Evolutionary conservation across 2,797 vertebrate genomes (phyloP), one percentile per base, ranked within the genome.

Genomic region (Acipenser ruthenus): DNA sequence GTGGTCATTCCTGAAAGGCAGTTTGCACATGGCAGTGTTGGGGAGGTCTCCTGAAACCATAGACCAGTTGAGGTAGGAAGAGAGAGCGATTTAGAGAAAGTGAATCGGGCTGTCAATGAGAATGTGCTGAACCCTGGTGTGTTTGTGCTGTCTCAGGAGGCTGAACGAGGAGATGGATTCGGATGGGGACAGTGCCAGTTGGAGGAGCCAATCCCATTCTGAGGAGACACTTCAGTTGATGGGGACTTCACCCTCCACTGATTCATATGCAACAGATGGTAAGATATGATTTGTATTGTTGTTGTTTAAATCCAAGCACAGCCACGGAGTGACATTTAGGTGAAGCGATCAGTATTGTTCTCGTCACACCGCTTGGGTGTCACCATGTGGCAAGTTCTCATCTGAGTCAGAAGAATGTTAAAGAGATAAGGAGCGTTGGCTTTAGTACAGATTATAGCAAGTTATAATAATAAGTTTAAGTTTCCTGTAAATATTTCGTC

Each of bases 201-300:
- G 82, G 81, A 89, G 78, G 72, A 82, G 67, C 52, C 82, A 77
- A 66, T 88, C 89, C 67, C 92, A 85, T 8, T 88, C 93, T 6
- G 95, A 97, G 51, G 95, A 96, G 63, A 77, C 87, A 63, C 73
- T 90, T 50, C 89, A 89, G 65, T 86, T 83, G 0, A 75, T 89
- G 15, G 85, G 87, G 49, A 91, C 87, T 4, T 89, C 90, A 70
- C 83, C 92, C 60, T 93, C 91, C 69, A 76, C 84, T 0, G 93
- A 98, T 73, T 83, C 90, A 1, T 93, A 90, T 56, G 63, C 92
- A 4, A 81, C 90, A 74, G 96, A 98, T 82, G 95, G 96, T 97
- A 74, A 68, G 72, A 37, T 37, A 37, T 1, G 23, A 37, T 37
- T 37, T 37, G 23, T 37, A 37, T 2, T 37, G 23, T 37, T 37